A percentile compares a stretch with the other conserved stretches of the same genome.
phyloP scores from a whole-genome alignment of 2,888 invertebrate species.

The Rhamphomyia laevipes region DNA sequence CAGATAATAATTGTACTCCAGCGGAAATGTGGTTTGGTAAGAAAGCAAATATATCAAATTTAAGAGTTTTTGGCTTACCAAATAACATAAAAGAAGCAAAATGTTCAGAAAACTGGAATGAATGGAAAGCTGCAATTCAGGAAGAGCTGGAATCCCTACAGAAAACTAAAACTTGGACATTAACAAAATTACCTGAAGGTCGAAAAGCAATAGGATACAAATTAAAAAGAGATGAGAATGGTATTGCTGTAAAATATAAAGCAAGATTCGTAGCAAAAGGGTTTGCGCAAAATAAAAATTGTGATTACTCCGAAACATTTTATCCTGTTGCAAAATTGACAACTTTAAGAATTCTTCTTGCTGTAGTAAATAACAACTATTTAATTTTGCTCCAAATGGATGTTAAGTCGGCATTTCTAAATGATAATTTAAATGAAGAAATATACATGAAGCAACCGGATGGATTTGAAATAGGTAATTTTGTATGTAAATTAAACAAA shows the following conservation, averaged over 20 bases:
- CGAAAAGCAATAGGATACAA: constrained; percentile 1
- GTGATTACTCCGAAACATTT: constrained; percentile 10
- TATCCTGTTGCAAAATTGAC: constrained; percentile 10
- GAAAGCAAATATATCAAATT: constrained; percentile 11
- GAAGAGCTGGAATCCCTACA: constrained; percentile 12
- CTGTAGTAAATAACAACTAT: constrained; percentile 2
- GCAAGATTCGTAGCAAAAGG: constrained; percentile 7
- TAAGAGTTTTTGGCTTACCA: constrained; percentile 14
- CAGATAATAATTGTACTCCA: constrained; percentile 4
- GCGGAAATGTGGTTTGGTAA: constrained; percentile 12
- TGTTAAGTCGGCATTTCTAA: constrained; percentile 8
- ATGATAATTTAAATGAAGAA: constrained; percentile 4
- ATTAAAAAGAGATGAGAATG: constrained; percentile 4
- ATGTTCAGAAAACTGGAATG: neutral
- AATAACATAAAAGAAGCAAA: constrained; percentile 2
- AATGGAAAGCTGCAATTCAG: constrained; percentile 12
- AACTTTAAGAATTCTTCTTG: constrained; percentile 6
- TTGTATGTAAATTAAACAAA: constrained; percentile 9
- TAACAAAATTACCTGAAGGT: constrained; percentile 6
- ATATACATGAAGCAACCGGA: constrained; percentile 5
- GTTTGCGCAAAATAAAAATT: constrained; percentile 6
- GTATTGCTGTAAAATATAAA: neutral
- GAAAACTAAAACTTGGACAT: constrained; percentile 15
- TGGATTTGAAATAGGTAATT: constrained; percentile 1
- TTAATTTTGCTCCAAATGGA: constrained; percentile 9